Conservation (phyloP, 2,888 invertebrate genomes). For the Merodon equestris region DNA sequence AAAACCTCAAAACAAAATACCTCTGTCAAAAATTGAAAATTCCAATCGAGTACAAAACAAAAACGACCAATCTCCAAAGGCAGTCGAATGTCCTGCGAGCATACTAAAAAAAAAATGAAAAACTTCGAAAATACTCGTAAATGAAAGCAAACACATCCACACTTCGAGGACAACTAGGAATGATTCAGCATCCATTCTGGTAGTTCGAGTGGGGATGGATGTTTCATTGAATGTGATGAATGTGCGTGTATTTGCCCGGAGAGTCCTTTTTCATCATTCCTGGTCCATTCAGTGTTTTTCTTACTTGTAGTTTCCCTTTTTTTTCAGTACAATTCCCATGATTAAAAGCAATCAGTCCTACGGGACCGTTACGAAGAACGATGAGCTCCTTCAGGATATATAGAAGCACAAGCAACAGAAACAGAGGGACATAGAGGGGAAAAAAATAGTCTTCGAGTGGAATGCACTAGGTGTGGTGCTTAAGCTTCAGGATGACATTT, state of each 20-base stretch:
- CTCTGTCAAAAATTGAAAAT: conserved; percentile 67
- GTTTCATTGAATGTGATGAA: conserved; percentile 37
- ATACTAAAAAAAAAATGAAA: conserved; percentile 46
- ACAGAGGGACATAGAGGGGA: background rate
- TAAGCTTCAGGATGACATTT: conserved; percentile 27
- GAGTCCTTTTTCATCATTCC: conserved; percentile 18
- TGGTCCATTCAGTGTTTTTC: conserved; percentile 19
- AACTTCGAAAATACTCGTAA: too few species aligned
- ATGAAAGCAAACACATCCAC: conserved; percentile 22
- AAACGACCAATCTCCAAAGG: conserved; percentile 17
- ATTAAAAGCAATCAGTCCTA: conserved; percentile 64
- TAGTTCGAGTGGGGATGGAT: conserved; percentile 12
- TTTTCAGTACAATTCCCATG: conserved; percentile 49
- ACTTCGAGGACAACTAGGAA: conserved; percentile 31
- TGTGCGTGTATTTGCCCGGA: conserved; percentile 47
- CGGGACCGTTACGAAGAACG: background rate
- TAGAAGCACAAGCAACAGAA: background rate
- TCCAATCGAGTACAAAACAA: conserved; percentile 28
- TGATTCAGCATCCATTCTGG: conserved; percentile 37
- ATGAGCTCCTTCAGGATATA: background rate
- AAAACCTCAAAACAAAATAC: conserved; percentile 59
- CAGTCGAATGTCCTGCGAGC: conserved; percentile 59
- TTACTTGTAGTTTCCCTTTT: conserved; percentile 24
- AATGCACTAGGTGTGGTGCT: conserved; percentile 28
- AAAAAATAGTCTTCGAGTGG: background rate